Percentiles rank a stretch among this genome's conserved stretches.
Evolutionary conservation across 2,797 vertebrate species (phyloP).

Genomic region (Nothura maculosa): DNA sequence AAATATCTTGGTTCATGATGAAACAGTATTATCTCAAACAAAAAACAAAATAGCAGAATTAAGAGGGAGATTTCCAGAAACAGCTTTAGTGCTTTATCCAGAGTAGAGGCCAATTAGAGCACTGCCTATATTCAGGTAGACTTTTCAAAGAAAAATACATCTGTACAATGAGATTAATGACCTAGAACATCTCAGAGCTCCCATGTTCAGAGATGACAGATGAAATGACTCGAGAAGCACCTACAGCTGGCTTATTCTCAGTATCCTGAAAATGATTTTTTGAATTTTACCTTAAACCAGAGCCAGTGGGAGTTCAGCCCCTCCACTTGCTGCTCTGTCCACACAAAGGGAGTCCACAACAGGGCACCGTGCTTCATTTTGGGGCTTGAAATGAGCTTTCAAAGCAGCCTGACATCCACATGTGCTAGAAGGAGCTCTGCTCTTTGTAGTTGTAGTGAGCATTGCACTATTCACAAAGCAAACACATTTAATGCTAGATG

Average conservation of each 20-base stretch:
- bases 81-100: background rate
- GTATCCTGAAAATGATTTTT: background rate
- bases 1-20: background rate
- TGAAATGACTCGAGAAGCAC: background rate
- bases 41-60: background rate
- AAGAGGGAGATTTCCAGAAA: background rate
- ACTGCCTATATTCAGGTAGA: background rate
- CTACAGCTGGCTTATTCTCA: background rate
- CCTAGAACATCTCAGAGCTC: background rate
- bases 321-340: constrained; percentile 1
- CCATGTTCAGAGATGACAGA: constrained; percentile 5
- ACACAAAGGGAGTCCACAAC: background rate
- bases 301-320: background rate
- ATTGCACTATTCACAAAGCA: background rate
- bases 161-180: constrained; percentile 15
- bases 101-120: constrained; percentile 7
- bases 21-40: background rate
- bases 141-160: constrained; percentile 7
- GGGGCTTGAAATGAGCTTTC: background rate
- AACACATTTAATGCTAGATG: background rate
- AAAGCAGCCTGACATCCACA: background rate
- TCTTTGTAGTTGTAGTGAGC: background rate
- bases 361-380: background rate
- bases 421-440: background rate
- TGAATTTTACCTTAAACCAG: background rate